These are phyloP conservation scores for Mesembrinibis cayennensis DNA, from an alignment of 2,113 vertebrate genomes.

Conservation along the genomic window DNA sequence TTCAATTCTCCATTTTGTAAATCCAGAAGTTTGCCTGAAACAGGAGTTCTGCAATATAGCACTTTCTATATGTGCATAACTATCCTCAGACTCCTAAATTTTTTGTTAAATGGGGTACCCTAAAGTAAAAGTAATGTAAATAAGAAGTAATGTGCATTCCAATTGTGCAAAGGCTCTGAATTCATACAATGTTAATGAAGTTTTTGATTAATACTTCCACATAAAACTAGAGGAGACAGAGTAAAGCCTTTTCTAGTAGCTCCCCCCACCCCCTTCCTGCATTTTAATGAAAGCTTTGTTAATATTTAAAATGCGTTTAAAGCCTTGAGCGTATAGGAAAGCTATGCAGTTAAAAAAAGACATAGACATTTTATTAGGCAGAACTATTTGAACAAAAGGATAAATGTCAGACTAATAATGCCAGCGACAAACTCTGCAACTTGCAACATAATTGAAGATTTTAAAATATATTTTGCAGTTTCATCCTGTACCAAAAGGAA, in stretches of 20 bases:
- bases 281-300: conserved; percentile 69
- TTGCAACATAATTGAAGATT: conserved; percentile 32
- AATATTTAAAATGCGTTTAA: conserved; percentile 73
- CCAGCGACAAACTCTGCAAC: conserved; percentile 23
- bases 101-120: neutral
- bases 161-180: neutral
- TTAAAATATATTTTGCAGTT: neutral
- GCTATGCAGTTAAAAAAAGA: neutral
- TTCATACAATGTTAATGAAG: conserved; percentile 64
- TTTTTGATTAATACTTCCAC: conserved; percentile 67
- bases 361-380: conserved; percentile 59
- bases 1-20: neutral
- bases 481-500: neutral
- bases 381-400: conserved; percentile 51
- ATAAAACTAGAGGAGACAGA: conserved; percentile 63
- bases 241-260: conserved; percentile 43
- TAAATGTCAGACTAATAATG: conserved; percentile 27
- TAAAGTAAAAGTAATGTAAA: neutral
- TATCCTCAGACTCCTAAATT: neutral
- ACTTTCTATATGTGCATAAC: neutral
- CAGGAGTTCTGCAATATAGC: neutral
- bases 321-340: conserved; percentile 25
- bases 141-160: neutral
- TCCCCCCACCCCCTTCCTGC: conserved; percentile 29
- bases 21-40: neutral